Evolutionary conservation across 2,888 invertebrate species (phyloP), one percentile per base, ranked within the genome.

Genomic region (Microchrysa polita): DNA sequence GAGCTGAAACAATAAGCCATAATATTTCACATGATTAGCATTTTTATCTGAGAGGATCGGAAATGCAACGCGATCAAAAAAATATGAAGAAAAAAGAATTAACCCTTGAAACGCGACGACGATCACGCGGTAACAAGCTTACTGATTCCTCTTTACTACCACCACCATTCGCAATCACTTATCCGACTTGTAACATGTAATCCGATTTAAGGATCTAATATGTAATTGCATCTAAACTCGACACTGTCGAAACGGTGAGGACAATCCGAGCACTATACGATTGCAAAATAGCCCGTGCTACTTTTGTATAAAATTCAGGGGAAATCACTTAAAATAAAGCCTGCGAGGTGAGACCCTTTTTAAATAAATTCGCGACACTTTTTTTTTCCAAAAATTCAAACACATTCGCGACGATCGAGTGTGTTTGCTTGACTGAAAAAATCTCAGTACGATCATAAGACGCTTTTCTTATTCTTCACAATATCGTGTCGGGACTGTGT

Each of bases 361-460:
- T n/a, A n/a, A n/a, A n/a, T n/a, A n/a, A n/a, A n/a, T n/a, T n/a
- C n/a, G n/a, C n/a, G n/a, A n/a, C n/a, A n/a, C n/a, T n/a, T n/a
- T n/a, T n/a, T n/a, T n/a, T n/a, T n/a, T n/a, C n/a, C n/a, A n/a
- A n/a, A n/a, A n/a, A n/a, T n/a, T n/a, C n/a, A n/a, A n/a, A 57
- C 55, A 69, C 69, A 69, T 69, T 69, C 69, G 69, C 69, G 69
- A 55, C 55, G 55, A 53, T 53, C 67, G 69, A 69, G 69, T 40
- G 69, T 69, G 57, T 69, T 69, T 69, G 69, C 55, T 34, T 55
- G 69, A 69, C 69, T 69, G 69, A 69, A 69, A 65, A 67, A 69
- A 57, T 69, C 69, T 34, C 69, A 55, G 69, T 40, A 22, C 69
- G 57, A 69, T 69, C 69, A 20, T 69, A 69, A 69, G 69, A 69